These are phyloP conservation scores for Epizoanthus scotinus DNA, from an alignment of 92 coral and sea anemone species.

Conservation along the genomic window DNA sequence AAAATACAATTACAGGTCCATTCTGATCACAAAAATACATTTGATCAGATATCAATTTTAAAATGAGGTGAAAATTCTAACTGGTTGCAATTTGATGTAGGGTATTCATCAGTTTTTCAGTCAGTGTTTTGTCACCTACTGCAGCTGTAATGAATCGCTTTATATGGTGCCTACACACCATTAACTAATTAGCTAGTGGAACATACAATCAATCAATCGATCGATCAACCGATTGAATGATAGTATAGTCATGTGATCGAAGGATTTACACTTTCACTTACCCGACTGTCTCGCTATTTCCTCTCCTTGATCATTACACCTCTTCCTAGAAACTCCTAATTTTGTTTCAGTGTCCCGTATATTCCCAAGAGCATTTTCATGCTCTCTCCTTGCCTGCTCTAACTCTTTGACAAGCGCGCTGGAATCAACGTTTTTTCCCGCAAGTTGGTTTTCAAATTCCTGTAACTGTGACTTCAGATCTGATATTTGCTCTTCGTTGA, in stretches of 20 bases:
- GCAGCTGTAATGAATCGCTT: no score
- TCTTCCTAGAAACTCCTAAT: conserved; percentile 69
- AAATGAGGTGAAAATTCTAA: no score
- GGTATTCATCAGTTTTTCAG: no score
- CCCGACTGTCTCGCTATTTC: conserved; percentile 85
- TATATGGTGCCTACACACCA: no score
- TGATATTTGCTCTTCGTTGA: conserved; percentile 68
- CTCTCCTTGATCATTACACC: conserved; percentile 76
- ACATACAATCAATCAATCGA: no score
- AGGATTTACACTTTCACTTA: conserved; percentile 49
- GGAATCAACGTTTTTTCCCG: conserved; percentile 58
- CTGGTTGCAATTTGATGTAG: no score
- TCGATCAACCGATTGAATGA: no score
- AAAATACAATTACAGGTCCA: no score
- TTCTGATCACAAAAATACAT: no score
- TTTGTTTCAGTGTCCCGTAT: conserved; percentile 76
- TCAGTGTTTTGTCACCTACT: no score
- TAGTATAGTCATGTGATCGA: not conserved
- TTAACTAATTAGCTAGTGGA: no score
- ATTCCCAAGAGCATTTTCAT: conserved; percentile 64
- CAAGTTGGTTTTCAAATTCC: conserved; percentile 61
- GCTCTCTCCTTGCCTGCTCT: conserved; percentile 63
- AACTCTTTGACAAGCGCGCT: conserved; percentile 57
- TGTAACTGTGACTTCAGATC: conserved; percentile 59
- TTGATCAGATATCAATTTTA: no score